Percentiles rank a stretch among this genome's conserved stretches.
phyloP scores from a whole-genome alignment of 2,797 vertebrate genomes.

The Sternarchorhynchus goeldii region DNA sequence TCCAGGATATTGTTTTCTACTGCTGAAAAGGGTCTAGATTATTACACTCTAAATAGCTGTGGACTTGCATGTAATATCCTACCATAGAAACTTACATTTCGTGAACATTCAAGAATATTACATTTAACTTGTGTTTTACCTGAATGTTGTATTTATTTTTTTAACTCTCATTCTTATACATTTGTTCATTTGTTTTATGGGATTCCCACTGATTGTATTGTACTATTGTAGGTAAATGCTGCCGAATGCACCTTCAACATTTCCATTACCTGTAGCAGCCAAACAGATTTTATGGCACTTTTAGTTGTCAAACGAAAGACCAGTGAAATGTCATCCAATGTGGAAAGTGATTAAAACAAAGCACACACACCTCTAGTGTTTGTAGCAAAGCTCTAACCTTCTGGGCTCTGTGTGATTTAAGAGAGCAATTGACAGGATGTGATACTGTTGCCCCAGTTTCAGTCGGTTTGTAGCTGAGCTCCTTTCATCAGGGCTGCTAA shows the following conservation, averaged over 20 bases:
- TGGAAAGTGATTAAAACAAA: not conserved
- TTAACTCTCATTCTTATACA: no score
- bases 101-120: not conserved
- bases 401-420: conserved; percentile 1
- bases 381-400: not conserved
- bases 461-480: conserved; percentile 26
- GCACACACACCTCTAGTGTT: not conserved
- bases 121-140: no score
- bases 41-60: not conserved
- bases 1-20: not conserved
- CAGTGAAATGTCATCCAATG: not conserved
- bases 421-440: conserved; percentile 10
- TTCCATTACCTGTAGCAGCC: no score
- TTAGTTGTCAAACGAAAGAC: not conserved
- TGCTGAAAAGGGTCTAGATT: not conserved
- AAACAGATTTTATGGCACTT: not conserved
- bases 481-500: conserved; percentile 41
- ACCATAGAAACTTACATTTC: not conserved
- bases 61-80: not conserved
- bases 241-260: no score
- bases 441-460: conserved; percentile 20
- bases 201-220: no score
- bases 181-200: no score
- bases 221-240: no score
- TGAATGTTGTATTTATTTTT: no score